Conservation (phyloP, 2,888 invertebrate genomes). For the Pseudococcus jackbeardsleyi region DNA sequence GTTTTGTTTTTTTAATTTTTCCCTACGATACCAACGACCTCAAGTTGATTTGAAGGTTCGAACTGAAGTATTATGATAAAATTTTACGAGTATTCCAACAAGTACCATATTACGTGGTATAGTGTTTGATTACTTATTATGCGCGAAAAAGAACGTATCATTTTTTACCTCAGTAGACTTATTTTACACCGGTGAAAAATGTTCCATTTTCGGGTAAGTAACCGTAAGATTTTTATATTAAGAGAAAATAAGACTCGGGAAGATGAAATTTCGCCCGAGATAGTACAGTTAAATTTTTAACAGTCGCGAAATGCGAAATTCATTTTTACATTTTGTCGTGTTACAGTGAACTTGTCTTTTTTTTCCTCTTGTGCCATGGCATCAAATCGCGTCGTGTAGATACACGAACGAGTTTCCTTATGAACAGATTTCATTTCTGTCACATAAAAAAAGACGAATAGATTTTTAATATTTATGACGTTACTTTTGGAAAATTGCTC, state of each 20-base stretch:
- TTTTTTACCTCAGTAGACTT: neutral
- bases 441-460: neutral
- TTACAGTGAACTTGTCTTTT: neutral
- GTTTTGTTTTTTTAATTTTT: conserved; percentile 18
- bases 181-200: conserved; percentile 1
- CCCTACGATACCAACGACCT: conserved; percentile 19
- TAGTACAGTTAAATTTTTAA: neutral
- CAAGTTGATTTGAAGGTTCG: conserved; percentile 29
- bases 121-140: conserved; percentile 10
- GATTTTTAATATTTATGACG: neutral
- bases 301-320: neutral
- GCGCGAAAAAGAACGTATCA: conserved; percentile 5
- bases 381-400: neutral
- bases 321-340: neutral
- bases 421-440: neutral
- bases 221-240: neutral
- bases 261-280: neutral
- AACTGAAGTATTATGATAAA: neutral
- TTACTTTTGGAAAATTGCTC: neutral
- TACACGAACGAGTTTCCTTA: neutral
- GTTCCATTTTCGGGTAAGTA: conserved; percentile 27
- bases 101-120: neutral
- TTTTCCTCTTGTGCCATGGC: neutral
- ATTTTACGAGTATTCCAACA: neutral
- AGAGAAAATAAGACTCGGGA: neutral